Evolutionary conservation across 2,797 vertebrate genomes (phyloP).

Genomic region (Brachyalestes nurse): DNA sequence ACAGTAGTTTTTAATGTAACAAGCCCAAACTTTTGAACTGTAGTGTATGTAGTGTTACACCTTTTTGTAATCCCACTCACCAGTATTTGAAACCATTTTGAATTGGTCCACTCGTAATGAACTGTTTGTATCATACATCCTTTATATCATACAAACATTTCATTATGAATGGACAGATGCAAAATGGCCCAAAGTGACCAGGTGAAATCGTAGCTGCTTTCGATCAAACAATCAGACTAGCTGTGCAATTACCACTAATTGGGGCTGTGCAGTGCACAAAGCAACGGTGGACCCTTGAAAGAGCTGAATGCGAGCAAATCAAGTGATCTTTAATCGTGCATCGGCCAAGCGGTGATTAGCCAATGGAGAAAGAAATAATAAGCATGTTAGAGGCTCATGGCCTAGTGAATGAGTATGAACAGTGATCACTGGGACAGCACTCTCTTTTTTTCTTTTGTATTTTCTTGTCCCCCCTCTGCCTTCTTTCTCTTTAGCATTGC

Average conservation of each 20-base stretch:
- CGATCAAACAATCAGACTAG: conserved; percentile 27
- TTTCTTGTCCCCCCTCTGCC: conserved; percentile 53
- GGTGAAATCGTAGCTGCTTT: background rate
- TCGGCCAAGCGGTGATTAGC: conserved; percentile 77
- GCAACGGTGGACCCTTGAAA: conserved; percentile 30
- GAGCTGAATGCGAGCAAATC: conserved; percentile 37
- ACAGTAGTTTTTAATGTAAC: no score
- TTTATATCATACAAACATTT: background rate
- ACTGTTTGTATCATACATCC: background rate
- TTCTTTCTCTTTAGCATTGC: conserved; percentile 17
- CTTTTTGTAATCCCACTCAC: no score
- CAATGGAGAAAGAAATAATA: conserved; percentile 65
- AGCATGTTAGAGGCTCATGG: conserved; percentile 69
- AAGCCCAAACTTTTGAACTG: no score
- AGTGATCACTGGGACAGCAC: conserved; percentile 61
- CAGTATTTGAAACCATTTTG: no score
- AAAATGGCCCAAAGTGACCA: background rate
- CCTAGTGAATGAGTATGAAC: conserved; percentile 73
- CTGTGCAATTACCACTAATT: conserved; percentile 39
- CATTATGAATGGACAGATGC: background rate
- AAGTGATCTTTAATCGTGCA: conserved; percentile 67
- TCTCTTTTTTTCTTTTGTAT: conserved; percentile 56
- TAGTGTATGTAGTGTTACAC: no score
- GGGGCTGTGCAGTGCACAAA: conserved; percentile 10
- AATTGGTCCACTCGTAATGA: no score